Percentiles rank a stretch among this genome's conserved stretches.
Evolutionary conservation across 2,797 vertebrate genomes (phyloP).

Genomic region (Buceros bicornis): DNA sequence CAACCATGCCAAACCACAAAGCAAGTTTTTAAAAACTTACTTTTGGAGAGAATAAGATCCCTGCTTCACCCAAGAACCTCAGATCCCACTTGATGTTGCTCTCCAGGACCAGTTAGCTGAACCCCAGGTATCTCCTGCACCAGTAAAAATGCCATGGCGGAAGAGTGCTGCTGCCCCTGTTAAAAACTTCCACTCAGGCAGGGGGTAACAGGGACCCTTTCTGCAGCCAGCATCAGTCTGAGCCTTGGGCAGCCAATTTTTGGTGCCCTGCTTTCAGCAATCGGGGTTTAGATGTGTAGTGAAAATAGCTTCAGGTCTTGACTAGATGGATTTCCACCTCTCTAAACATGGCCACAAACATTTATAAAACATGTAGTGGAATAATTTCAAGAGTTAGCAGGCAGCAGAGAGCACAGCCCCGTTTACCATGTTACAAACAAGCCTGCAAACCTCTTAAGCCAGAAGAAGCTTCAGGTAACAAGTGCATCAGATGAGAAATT

Average conservation of each 20-base stretch:
- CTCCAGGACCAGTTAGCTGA: neutral
- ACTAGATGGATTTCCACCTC: neutral
- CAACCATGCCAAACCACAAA: neutral
- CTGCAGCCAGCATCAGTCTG: neutral
- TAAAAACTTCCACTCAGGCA: neutral
- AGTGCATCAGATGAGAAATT: neutral
- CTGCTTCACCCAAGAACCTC: neutral
- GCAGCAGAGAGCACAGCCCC: neutral
- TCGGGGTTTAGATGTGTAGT: neutral
- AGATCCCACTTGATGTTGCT: neutral
- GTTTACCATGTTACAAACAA: neutral
- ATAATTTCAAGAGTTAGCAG: neutral
- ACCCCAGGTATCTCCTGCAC: neutral
- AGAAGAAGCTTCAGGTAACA: neutral
- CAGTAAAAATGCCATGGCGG: fast-evolving
- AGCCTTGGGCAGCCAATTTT: neutral
- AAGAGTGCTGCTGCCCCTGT: neutral
- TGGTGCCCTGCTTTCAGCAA: neutral
- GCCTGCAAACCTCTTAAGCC: neutral
- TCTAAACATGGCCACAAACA: neutral
- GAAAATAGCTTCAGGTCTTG: neutral
- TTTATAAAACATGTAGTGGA: neutral
- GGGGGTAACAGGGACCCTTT: neutral
- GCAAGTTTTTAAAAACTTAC: neutral
- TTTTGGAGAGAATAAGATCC: neutral